Base-by-base conservation (phyloP, 2,797 vertebrate genomes). In the Poecile montanus region DNA sequence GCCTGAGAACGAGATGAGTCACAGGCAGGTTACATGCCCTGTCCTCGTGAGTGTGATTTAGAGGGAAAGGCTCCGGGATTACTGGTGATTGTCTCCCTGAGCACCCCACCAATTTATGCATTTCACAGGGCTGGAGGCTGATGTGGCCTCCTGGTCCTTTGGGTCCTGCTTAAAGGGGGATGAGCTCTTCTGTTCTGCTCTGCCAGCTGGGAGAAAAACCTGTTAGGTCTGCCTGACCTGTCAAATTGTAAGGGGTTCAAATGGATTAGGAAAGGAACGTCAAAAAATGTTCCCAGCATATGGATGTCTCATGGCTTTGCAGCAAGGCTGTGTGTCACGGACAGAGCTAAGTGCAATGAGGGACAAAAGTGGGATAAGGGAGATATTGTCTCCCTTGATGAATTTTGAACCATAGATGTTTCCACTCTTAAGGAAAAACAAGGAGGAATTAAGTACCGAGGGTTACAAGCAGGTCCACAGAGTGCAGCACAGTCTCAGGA, bases 211-310 rank as follows among this genome's bases (percentile, higher is more conserved):
- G 77, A 88, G 93, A 62, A 94, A 94, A 95, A 93, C 92, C 92
- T 89, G 77, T 96, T 95, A 92, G 71, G 68, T 96, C 90, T 93
- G 96, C 90, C 74, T 94, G 96, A 93, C 95, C 90, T 96, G 91
- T 81, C 88, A 75, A 85, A 92, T 95, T 94, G 94, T 95, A 92
- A 83, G 80, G 79, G 77, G 54, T 96, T 96, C 94, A 94, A 88
- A 51, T 3, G 66, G 94, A 95, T 97, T 97, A 96, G 82, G 71
- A 94, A 92, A 94, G 63, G 91, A 95, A 91, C 53, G 1, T 84
- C 60, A 70, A 27, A 88, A 91, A 87, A 60, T 60, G 13, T 88
- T 95, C 76, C 61, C 62, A 91, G 91, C 44, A 19, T 86, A 79
- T 53, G 60, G 81, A 45, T 62, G 45, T 17, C 66, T 93, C 50